phyloP scores from a whole-genome alignment of 2,888 invertebrate genomes.

The Trichopria drosophilae region DNA sequence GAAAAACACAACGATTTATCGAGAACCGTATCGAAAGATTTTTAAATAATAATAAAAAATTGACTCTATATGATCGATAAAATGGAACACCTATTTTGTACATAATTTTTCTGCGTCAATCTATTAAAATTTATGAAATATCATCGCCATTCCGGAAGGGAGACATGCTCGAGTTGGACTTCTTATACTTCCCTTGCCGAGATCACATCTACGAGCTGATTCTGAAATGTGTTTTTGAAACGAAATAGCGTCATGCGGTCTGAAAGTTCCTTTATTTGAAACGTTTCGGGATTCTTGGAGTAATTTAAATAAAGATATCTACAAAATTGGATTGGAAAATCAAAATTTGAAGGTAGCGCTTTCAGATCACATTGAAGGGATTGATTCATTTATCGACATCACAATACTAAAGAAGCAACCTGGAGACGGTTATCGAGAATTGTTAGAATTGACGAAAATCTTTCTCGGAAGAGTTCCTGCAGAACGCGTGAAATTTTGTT shows the following conservation, averaged over 20 bases:
- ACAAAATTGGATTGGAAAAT: slow-evolving; percentile 26
- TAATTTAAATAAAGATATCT: slow-evolving; percentile 26
- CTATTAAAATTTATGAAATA: too few species aligned
- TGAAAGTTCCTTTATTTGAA: slow-evolving; percentile 38
- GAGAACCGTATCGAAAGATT: too few species aligned
- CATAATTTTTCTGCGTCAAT: too few species aligned
- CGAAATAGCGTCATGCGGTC: slow-evolving; percentile 32
- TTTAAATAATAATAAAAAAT: too few species aligned
- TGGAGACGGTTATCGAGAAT: slow-evolving; percentile 30
- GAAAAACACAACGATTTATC: too few species aligned
- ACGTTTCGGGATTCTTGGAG: slow-evolving; percentile 35
- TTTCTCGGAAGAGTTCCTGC: slow-evolving; percentile 24
- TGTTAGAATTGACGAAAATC: slow-evolving; percentile 27
- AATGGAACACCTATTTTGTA: too few species aligned
- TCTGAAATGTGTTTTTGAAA: slow-evolving; percentile 35
- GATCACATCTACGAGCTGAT: slow-evolving; percentile 42
- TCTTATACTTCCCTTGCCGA: slow-evolving; percentile 37
- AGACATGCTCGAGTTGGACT: slow-evolving; percentile 34
- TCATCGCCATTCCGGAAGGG: too few species aligned
- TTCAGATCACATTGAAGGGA: slow-evolving; percentile 22
- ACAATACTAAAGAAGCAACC: slow-evolving; percentile 20
- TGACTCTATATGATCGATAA: too few species aligned
- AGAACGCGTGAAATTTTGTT: slow-evolving; percentile 32
- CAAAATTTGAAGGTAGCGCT: slow-evolving; percentile 19
- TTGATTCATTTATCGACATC: slow-evolving; percentile 19